These are phyloP conservation scores for Calcarius lapponicus DNA, from an alignment of 2,797 vertebrate species.

Conservation along the genomic window DNA sequence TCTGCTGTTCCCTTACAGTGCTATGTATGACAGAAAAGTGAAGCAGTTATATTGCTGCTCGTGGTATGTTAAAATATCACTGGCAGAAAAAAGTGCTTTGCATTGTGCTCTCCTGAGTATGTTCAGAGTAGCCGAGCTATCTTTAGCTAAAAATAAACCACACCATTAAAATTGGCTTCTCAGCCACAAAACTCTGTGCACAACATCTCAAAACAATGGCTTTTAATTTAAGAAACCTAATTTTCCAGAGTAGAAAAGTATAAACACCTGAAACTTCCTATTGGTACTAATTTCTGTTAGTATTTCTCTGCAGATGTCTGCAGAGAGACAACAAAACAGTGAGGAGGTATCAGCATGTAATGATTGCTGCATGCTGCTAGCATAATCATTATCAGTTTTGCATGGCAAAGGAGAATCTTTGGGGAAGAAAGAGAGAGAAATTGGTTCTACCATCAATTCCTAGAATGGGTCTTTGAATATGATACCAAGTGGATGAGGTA, in stretches of 20 bases:
- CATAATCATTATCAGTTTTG: neutral
- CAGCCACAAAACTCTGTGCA: neutral
- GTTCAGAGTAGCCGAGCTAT: neutral
- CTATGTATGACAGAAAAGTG: neutral
- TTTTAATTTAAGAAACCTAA: neutral
- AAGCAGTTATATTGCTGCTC: neutral
- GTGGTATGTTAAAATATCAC: neutral
- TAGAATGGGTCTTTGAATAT: neutral
- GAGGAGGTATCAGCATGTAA: neutral
- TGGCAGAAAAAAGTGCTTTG: neutral
- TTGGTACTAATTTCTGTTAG: neutral
- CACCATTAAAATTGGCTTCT: neutral
- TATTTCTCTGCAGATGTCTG: neutral
- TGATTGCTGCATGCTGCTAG: neutral
- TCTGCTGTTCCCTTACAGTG: neutral
- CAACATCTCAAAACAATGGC: neutral
- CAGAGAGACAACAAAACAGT: neutral
- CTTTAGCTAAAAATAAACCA: neutral
- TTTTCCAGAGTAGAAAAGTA: neutral
- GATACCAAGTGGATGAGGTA: neutral
- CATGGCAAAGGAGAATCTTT: neutral
- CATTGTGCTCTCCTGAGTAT: neutral
- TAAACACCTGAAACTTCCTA: neutral
- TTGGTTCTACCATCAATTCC: neutral
- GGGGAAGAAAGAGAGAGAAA: neutral